Conservation (phyloP, 2,888 invertebrate genomes). For the Drosophila ezoana region DNA sequence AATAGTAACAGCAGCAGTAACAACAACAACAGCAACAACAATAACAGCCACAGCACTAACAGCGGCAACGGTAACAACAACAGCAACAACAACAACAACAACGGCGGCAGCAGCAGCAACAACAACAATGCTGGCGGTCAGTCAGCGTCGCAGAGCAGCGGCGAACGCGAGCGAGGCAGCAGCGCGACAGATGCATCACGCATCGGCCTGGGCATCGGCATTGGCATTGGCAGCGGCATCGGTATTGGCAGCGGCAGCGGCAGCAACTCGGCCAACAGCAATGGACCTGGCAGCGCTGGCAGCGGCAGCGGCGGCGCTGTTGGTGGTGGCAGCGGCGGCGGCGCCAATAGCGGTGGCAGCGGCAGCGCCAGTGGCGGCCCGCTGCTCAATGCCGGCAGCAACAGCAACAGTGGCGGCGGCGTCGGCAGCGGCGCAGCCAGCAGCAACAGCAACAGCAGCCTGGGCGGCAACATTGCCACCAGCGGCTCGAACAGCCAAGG, state of each 20-base stretch:
- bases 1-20: conserved; percentile 15
- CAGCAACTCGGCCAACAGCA: conserved; percentile 67
- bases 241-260: conserved; percentile 42
- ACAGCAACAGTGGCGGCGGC: conserved; percentile 51
- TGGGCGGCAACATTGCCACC: conserved; percentile 41
- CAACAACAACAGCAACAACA: conserved; percentile 14
- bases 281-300: conserved; percentile 77
- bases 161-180: conserved; percentile 30
- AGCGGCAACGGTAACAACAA: conserved; percentile 12
- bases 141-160: conserved; percentile 33
- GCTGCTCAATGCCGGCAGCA: conserved; percentile 49
- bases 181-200: conserved; percentile 45
- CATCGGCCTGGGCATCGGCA: conserved; percentile 33
- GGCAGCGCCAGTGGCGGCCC: conserved; percentile 44
- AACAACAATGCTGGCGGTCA: conserved; percentile 25
- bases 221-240: conserved; percentile 23
- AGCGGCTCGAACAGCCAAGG: conserved; percentile 36
- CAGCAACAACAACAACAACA: conserved; percentile 21
- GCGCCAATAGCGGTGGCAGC: conserved; percentile 51
- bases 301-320: conserved; percentile 52
- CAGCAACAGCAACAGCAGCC: conserved; percentile 46
- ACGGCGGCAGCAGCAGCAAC: conserved; percentile 7
- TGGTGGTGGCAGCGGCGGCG: conserved; percentile 12
- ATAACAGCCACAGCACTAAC: conserved; percentile 12
- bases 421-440: conserved; percentile 41